These are phyloP conservation scores for Pemphigus obesinymphae DNA, from an alignment of 1,140 invertebrate species.

Conservation along the genomic window DNA sequence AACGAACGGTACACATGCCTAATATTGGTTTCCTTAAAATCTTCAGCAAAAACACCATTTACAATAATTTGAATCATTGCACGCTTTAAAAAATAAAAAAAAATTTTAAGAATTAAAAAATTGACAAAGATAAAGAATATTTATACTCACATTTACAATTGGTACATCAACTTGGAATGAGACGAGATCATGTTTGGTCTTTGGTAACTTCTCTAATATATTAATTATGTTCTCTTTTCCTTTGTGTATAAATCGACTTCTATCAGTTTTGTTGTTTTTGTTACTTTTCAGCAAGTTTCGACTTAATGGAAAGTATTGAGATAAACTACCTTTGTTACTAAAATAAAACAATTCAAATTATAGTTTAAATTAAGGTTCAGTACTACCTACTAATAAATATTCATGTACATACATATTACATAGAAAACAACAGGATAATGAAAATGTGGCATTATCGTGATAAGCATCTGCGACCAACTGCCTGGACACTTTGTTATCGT, in stretches of 20 bases:
- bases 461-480: constrained; percentile 22
- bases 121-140: background rate
- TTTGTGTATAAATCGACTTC: background rate
- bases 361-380: too few relatives aligned
- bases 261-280: background rate
- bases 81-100: background rate
- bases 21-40: background rate
- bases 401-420: background rate
- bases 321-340: constrained; percentile 8
- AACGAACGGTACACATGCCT: background rate
- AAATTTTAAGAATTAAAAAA: background rate
- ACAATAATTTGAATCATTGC: constrained; percentile 16
- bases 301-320: background rate
- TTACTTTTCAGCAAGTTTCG: background rate
- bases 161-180: constrained; percentile 33
- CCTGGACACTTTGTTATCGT: constrained; percentile 11
- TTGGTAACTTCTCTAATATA: constrained; percentile 13
- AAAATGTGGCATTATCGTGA: constrained; percentile 22
- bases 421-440: background rate
- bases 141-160: background rate
- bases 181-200: constrained; percentile 24
- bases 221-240: constrained; percentile 11
- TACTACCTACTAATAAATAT: too few relatives aligned
- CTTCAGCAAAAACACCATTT: constrained; percentile 25
- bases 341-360: background rate